Percentiles rank a stretch among this genome's conserved stretches.
These are phyloP conservation scores for Platycheirus rosarum DNA, from an alignment of 2,888 invertebrate genomes.

Conservation along the genomic window DNA sequence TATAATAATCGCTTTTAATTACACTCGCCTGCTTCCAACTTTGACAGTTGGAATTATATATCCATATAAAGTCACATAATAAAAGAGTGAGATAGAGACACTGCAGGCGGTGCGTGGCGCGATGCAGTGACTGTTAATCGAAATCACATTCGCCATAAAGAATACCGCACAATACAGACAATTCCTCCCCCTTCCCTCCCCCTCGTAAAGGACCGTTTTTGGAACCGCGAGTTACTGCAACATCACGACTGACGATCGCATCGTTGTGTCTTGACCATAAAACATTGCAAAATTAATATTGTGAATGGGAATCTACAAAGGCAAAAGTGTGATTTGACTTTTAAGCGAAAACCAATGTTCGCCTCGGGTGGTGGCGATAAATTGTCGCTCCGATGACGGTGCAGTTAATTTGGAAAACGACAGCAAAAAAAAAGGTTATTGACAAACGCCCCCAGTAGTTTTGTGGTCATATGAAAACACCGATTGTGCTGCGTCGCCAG, in stretches of 20 bases:
- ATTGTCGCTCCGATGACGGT: constrained; percentile 44
- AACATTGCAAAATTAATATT: constrained; percentile 66
- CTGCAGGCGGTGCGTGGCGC: neutral
- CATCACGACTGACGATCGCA: constrained; percentile 7
- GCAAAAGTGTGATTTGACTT: constrained; percentile 62
- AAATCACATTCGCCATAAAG: constrained; percentile 62
- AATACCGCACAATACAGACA: constrained; percentile 7
- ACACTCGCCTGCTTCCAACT: constrained; percentile 37
- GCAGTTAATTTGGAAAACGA: constrained; percentile 45
- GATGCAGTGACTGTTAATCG: constrained; percentile 32
- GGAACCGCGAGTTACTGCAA: neutral
- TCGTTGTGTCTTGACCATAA: constrained; percentile 50
- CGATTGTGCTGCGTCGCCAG: neutral
- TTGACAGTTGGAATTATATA: constrained; percentile 12
- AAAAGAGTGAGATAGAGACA: constrained; percentile 10
- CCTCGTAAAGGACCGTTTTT: constrained; percentile 7
- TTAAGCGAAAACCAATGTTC: constrained; percentile 65
- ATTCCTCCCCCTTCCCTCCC: no score
- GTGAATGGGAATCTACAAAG: constrained; percentile 40
- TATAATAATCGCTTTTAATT: constrained; percentile 73
- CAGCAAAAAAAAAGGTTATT: constrained; percentile 66
- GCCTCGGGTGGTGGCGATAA: constrained; percentile 53
- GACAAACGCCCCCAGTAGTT: constrained; percentile 56
- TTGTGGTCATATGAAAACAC: neutral
- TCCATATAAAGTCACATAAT: constrained; percentile 12